phyloP scores from a whole-genome alignment of 2,888 invertebrate species.

The Allygus modestus region DNA sequence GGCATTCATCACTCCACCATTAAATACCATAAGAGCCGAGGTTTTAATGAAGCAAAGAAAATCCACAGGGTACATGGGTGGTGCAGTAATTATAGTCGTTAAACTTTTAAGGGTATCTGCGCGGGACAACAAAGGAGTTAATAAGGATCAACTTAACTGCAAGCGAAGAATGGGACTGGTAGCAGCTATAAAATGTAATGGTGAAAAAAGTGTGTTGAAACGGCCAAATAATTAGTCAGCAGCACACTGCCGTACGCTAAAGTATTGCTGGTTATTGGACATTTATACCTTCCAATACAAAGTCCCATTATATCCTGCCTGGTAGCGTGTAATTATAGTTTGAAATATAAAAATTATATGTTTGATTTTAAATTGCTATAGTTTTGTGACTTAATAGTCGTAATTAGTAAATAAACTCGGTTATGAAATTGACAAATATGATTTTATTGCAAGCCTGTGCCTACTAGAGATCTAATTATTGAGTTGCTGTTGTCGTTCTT shows the following conservation, averaged over 20 bases:
- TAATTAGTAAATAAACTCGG: too few species aligned
- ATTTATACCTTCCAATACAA: neutral
- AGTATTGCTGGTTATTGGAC: neutral
- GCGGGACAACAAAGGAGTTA: slow-evolving; percentile 16
- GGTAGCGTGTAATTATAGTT: neutral
- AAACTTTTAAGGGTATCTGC: neutral
- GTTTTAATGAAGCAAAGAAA: neutral
- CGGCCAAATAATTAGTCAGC: slow-evolving; percentile 10
- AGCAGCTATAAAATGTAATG: slow-evolving; percentile 1
- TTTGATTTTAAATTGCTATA: too few species aligned
- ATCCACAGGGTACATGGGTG: neutral
- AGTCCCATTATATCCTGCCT: neutral
- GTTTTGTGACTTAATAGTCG: too few species aligned
- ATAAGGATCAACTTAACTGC: slow-evolving; percentile 3
- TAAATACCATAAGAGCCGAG: neutral
- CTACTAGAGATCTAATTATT: too few species aligned
- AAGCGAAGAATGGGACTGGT: slow-evolving; percentile 3
- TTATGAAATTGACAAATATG: too few species aligned
- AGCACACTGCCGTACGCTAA: neutral
- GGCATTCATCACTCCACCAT: neutral
- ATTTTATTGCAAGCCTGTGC: too few species aligned
- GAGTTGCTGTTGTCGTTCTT: too few species aligned
- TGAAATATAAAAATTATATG: neutral
- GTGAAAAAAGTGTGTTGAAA: slow-evolving; percentile 15
- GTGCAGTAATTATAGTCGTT: slow-evolving; percentile 3